Base-by-base conservation (phyloP, 2,797 vertebrate species). In the Channallabes apus region DNA sequence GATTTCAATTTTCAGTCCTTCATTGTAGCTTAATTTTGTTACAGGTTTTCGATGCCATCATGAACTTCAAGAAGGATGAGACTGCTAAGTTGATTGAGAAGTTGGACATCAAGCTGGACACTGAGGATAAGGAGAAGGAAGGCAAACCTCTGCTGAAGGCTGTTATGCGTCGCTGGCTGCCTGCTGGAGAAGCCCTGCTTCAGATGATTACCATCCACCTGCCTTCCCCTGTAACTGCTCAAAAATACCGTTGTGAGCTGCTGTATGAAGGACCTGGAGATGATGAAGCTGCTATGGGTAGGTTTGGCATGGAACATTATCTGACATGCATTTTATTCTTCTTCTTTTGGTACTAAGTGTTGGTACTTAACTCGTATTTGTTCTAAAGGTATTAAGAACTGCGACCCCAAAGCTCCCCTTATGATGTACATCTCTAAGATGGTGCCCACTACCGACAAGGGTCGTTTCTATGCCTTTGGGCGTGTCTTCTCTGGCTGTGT, bases 341-440 rank as follows among this genome's bases (percentile, higher is more conserved):
- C 32, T 32, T 32, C 3, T 51, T 51, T 51, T n/a, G n/a, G n/a
- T n/a, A n/a, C n/a, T 46, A 18, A 6, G 18, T 3, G 5, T 17
- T 24, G 35, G 27, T 24, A 27, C 11, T 8, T 56, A 38, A 24
- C 2, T 29, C 22, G 11, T 54, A 1, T 59, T 59, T 38, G 22
- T 17, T 29, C 9, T 35, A 0, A 82, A 99, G 98, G 96, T 84
- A 97, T 99, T 84, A 99, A 99, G 94, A 98, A 95, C 94, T 99
- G 98, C 86, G 97, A 99, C 88, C 91, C 98, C 79, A 98, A 98
- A 90, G 97, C 91, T 5, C 98, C 97, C 0, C 90, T 99, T 58
- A 98, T 99, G 97, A 97, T 99, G 96, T 99, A 99, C 94, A 98
- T 99, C 91, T 99, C 98, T 18, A 99, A 99, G 93, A 99, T 99